These are phyloP conservation scores for Rhabdomys dilectus DNA, from an alignment of 2,113 vertebrate species.

Conservation along the genomic window DNA sequence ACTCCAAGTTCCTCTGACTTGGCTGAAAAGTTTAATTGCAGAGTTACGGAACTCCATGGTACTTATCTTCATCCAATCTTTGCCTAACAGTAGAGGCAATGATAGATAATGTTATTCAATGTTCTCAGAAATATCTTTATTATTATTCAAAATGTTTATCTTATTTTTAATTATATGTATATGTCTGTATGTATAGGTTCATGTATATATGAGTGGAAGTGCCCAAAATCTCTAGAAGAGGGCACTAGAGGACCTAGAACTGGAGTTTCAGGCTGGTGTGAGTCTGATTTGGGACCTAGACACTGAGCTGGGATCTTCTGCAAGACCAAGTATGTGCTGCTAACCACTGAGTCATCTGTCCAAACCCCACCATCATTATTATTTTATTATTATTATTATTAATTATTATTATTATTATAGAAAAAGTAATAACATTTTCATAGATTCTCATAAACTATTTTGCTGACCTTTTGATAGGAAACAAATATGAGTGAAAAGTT, in stretches of 20 bases:
- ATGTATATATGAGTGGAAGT: neutral
- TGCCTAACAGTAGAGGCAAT: neutral
- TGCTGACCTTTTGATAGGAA: neutral
- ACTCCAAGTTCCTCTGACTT: neutral
- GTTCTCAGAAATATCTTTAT: neutral
- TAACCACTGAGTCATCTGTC: neutral
- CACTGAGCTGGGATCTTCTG: neutral
- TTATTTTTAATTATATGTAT: neutral
- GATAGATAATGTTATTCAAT: neutral
- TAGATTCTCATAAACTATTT: neutral
- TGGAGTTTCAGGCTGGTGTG: no score
- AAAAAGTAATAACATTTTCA: neutral
- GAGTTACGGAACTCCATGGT: rapidly evolving
- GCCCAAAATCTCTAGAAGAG: no score
- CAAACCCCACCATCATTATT: neutral
- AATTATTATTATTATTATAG: no score
- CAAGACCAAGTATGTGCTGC: no score
- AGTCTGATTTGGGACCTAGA: no score
- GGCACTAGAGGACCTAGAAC: neutral
- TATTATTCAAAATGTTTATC: neutral
- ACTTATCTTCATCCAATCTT: neutral
- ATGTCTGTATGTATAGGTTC: no score
- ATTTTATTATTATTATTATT: no score
- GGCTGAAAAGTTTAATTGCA: neutral
- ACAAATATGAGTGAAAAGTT: neutral